phyloP scores from a whole-genome alignment of 1,140 invertebrate genomes.

The Nasonia giraulti region DNA sequence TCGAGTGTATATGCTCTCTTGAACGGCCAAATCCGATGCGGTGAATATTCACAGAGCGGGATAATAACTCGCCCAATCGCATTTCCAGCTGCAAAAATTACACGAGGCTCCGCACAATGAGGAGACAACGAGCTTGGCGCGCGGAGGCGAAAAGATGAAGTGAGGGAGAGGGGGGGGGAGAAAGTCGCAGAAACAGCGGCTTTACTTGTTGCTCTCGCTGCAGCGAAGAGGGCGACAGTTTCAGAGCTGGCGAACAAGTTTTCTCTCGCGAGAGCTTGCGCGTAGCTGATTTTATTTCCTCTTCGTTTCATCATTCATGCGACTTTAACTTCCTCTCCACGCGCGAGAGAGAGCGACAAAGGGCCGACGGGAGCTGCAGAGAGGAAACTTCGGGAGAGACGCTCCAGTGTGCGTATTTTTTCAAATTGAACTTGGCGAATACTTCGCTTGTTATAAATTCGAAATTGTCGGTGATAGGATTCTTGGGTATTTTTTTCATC shows the following conservation, averaged over 20 bases:
- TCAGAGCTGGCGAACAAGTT: constrained; percentile 1
- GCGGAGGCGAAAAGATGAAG: background rate
- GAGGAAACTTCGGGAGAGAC: background rate
- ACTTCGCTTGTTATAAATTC: constrained; percentile 39
- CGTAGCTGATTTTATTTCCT: constrained; percentile 43
- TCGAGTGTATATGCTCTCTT: background rate
- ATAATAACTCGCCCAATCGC: background rate
- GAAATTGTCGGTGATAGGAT: too few relatives aligned
- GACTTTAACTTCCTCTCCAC: constrained; percentile 26
- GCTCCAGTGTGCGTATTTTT: constrained; percentile 21
- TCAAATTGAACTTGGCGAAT: constrained; percentile 43
- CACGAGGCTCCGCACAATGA: background rate
- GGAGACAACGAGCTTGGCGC: background rate
- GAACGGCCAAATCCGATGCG: background rate
- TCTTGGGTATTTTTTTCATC: too few relatives aligned
- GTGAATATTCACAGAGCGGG: background rate
- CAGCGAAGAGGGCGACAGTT: constrained; percentile 7
- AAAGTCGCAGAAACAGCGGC: background rate
- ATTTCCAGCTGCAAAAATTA: background rate
- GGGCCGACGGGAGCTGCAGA: background rate
- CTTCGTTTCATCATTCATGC: constrained; percentile 43
- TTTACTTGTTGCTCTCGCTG: constrained; percentile 24
- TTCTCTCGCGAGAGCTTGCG: background rate
- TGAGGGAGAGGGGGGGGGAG: background rate
- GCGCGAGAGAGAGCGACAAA: background rate